These are phyloP conservation scores for Mionectes olivaceus DNA, from an alignment of 2,797 vertebrate species.

Conservation along the genomic window DNA sequence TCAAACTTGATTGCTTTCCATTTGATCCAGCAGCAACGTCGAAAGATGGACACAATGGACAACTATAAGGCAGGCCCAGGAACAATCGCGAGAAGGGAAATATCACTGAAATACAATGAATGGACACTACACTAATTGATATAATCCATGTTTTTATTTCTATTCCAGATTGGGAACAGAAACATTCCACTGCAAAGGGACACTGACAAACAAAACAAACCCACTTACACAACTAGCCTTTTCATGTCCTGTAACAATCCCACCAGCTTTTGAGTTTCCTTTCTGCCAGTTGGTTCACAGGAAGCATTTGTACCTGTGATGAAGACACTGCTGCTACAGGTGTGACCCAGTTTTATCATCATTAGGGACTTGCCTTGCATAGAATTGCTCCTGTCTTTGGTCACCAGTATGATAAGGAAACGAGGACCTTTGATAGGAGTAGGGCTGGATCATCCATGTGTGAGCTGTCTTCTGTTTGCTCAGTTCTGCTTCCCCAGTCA, in stretches of 20 bases:
- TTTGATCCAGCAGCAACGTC: background rate
- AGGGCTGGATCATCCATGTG: background rate
- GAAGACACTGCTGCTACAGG: background rate
- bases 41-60: background rate
- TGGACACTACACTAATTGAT: background rate
- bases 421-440: background rate
- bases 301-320: background rate
- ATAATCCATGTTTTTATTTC: background rate
- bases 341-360: background rate
- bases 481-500: background rate
- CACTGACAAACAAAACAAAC: background rate
- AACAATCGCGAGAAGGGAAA: background rate
- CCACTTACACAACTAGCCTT: background rate
- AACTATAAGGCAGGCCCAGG: background rate
- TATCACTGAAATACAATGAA: background rate
- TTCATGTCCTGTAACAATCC: background rate
- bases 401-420: background rate
- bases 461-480: background rate
- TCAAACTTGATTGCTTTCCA: background rate
- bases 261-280: background rate
- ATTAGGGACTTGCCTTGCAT: background rate
- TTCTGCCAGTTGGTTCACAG: background rate
- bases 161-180: background rate
- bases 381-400: background rate
- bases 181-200: background rate